Evolutionary conservation across 2,113 vertebrate genomes (phyloP).

Genomic region (Chascanopsetta lugubris): DNA sequence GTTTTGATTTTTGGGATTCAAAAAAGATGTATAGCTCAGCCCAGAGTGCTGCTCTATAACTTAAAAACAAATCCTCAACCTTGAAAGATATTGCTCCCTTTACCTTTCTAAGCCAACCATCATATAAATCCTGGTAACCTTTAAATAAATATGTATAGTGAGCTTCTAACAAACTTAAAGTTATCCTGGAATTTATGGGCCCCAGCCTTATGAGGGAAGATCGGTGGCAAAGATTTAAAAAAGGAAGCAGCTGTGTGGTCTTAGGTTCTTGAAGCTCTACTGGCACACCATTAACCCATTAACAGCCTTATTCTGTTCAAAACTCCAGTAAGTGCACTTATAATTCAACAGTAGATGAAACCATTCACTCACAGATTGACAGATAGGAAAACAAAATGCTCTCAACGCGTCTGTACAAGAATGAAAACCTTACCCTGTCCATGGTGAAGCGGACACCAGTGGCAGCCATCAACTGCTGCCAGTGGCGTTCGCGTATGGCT

Average conservation of each 20-base stretch:
- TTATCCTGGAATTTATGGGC: not conserved
- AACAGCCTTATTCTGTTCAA: not conserved
- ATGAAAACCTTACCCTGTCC: conserved; percentile 70
- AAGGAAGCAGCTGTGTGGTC: not conserved
- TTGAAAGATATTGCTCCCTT: not conserved
- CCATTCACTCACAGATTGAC: not conserved
- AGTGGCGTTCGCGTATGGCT: conserved; percentile 90
- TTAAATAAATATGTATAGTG: not conserved
- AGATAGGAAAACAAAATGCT: not conserved
- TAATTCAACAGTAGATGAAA: conserved; percentile 1
- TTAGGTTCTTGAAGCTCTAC: not conserved
- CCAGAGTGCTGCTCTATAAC: not conserved
- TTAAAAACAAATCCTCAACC: too few relatives aligned
- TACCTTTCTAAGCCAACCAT: not conserved
- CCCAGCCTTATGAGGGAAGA: too few relatives aligned
- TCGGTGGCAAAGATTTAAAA: not conserved
- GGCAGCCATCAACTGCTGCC: conserved; percentile 90
- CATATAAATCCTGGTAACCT: not conserved
- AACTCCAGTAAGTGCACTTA: not conserved
- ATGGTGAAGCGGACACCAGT: conserved; percentile 87
- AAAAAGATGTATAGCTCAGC: not conserved
- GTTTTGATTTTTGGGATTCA: not conserved
- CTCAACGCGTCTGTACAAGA: not conserved
- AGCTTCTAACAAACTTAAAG: not conserved
- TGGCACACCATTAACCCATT: not conserved